Evolutionary conservation across 2,888 invertebrate species (phyloP).

Genomic region (Cataglyphis rosenhaueri): DNA sequence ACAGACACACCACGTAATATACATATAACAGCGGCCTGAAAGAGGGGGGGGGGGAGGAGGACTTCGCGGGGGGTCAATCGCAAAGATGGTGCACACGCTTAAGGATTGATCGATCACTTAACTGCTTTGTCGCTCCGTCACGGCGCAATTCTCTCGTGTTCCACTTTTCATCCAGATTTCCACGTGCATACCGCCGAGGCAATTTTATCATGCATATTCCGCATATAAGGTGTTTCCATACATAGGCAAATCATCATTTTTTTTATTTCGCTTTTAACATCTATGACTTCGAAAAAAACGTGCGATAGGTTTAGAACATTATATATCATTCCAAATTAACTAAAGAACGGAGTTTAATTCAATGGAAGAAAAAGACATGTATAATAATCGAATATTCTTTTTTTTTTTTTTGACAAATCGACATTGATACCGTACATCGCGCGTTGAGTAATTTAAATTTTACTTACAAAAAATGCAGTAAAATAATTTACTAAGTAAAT

Average conservation of each 20-base stretch:
- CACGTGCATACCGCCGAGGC: constrained; percentile 28
- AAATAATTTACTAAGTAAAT: constrained; percentile 37
- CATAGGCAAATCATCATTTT: constrained; percentile 1
- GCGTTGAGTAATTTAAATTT: constrained; percentile 9
- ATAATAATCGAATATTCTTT: background rate
- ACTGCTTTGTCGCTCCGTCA: constrained; percentile 70
- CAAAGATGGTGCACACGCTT: constrained; percentile 66
- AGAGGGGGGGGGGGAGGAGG: background rate
- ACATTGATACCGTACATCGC: background rate
- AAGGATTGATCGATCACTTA: constrained; percentile 74
- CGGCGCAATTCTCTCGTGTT: constrained; percentile 67
- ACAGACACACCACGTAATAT: constrained; percentile 41
- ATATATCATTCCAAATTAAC: background rate
- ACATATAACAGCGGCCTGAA: constrained; percentile 31
- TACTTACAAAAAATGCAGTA: constrained; percentile 10
- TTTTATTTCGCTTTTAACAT: background rate
- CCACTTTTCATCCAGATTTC: constrained; percentile 68
- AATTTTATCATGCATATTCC: constrained; percentile 37
- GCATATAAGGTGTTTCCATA: constrained; percentile 11
- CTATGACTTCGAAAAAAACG: background rate
- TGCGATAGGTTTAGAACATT: background rate
- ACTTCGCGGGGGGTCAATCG: constrained; percentile 50
- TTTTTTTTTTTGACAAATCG: constrained; percentile 10
- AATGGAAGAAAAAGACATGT: too few relatives aligned
- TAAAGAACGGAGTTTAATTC: background rate